phyloP scores from a whole-genome alignment of 2,888 invertebrate genomes.

The Petrolisthes cinctipes region DNA sequence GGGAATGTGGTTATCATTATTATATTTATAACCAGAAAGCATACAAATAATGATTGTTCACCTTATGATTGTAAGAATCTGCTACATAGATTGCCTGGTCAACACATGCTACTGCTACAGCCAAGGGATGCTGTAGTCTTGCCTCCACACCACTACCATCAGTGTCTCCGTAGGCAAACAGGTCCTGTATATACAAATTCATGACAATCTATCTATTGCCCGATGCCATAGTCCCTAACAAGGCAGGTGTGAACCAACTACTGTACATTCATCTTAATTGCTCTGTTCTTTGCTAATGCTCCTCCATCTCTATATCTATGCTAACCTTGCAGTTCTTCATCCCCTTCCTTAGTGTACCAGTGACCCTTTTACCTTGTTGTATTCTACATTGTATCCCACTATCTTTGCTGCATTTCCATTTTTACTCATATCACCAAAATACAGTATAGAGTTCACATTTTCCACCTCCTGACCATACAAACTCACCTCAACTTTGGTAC shows the following conservation, averaged over 20 bases:
- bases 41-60: background rate
- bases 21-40: background rate
- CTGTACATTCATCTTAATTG: no score
- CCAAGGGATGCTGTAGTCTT: constrained; percentile 91
- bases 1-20: background rate
- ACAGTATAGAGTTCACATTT: no score
- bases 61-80: constrained; percentile 93
- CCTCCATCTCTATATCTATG: no score
- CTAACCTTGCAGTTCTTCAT: no score
- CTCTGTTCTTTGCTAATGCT: no score
- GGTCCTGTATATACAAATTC: constrained; percentile 76
- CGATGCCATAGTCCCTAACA: background rate
- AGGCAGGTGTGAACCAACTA: background rate
- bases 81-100: constrained; percentile 79
- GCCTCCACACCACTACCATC: constrained; percentile 83
- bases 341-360: no score
- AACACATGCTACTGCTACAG: constrained; percentile 80
- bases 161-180: constrained; percentile 90
- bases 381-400: no score
- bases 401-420: no score
- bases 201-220: background rate
- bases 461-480: no score
- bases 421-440: no score
- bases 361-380: no score
- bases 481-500: no score